Evolutionary conservation across 2,888 invertebrate species (phyloP).

Genomic region (Dolichomitus sp.): DNA sequence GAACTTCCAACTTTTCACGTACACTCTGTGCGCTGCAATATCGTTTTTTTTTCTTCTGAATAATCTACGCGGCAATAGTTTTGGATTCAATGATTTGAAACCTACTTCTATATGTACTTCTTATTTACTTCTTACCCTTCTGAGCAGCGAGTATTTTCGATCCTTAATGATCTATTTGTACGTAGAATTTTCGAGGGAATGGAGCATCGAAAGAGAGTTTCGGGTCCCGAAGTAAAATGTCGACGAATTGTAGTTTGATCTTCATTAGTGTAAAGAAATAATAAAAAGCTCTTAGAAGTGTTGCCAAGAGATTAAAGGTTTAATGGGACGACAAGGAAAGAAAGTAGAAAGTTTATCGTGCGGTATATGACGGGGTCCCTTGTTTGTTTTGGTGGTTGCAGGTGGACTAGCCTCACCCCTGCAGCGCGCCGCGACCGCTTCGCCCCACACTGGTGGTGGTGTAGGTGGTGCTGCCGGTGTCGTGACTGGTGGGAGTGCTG

Average conservation of each 20-base stretch:
- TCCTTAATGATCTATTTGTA: constrained; percentile 1
- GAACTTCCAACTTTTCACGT: not conserved
- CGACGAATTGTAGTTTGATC: constrained; percentile 26
- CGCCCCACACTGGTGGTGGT: constrained; percentile 82
- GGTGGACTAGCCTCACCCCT: constrained; percentile 86
- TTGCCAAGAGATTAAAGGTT: constrained; percentile 55
- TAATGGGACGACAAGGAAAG: constrained; percentile 24
- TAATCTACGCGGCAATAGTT: not conserved
- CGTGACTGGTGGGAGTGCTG: constrained; percentile 74
- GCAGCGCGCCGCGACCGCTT: constrained; percentile 86
- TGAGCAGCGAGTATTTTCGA: constrained; percentile 25
- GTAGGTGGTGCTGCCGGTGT: constrained; percentile 77
- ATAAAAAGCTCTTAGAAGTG: constrained; percentile 64
- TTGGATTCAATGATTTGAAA: not conserved
- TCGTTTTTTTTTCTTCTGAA: constrained; percentile 9
- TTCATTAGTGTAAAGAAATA: constrained; percentile 22
- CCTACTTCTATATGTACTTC: constrained; percentile 33
- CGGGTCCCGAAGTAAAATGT: constrained; percentile 66
- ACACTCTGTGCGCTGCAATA: not conserved
- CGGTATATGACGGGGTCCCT: constrained; percentile 68
- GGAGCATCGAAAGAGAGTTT: constrained; percentile 83
- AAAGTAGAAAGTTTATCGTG: constrained; percentile 65
- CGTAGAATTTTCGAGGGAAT: constrained; percentile 21
- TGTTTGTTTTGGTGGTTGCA: constrained; percentile 85
- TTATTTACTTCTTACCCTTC: constrained; percentile 23